Evolutionary conservation across 2,888 invertebrate genomes (phyloP), one percentile per base, ranked within the genome.

Genomic region (Stenurella melanura): DNA sequence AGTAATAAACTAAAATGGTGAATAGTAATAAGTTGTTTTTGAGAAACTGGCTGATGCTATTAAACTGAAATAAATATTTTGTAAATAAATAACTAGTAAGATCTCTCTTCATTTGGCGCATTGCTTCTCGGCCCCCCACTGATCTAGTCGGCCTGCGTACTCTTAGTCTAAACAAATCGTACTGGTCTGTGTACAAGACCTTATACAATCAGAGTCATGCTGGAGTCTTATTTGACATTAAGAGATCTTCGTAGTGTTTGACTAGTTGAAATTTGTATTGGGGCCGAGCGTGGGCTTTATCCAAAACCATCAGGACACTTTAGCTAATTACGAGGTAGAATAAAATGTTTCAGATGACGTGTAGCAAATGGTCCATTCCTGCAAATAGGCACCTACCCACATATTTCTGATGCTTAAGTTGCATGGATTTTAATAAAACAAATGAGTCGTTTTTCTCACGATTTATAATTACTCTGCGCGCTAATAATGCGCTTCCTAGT

Each of bases 401-500:
- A 42, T 19, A 19, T 42, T 30, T 69, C 58, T 18, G 60, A 70
- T 70, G 60, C 21, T 61, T 58, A 42, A 72, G 61, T 70, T 61
- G 79, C 61, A 73, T 73, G 75, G 75, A 67, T 77, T 70, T 74
- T 60, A 73, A 77, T 75, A 77, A 75, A 77, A 73, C 79, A 75
- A 75, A 76, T 75, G 69, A 75, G 79, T 75, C 75, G 75, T 79
- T 77, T 77, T 86, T 87, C 87, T 85, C 87, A 86, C 85, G 87
- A 86, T 86, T 87, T 87, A 86, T 87, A 87, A 88, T 88, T 87
- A 87, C 85, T 83, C 72, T 78, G 81, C 81, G 81, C 83, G 86
- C 84, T 87, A 87, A 87, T 87, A 87, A 86, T 86, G 86, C 85
- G 85, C 87, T 87, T 87, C 87, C 86, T 87, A 86, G 87, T 86